Percentiles rank a stretch among this genome's conserved stretches.
Evolutionary conservation across 1,140 invertebrate species (phyloP).

Genomic region (Philaenus spumarius): DNA sequence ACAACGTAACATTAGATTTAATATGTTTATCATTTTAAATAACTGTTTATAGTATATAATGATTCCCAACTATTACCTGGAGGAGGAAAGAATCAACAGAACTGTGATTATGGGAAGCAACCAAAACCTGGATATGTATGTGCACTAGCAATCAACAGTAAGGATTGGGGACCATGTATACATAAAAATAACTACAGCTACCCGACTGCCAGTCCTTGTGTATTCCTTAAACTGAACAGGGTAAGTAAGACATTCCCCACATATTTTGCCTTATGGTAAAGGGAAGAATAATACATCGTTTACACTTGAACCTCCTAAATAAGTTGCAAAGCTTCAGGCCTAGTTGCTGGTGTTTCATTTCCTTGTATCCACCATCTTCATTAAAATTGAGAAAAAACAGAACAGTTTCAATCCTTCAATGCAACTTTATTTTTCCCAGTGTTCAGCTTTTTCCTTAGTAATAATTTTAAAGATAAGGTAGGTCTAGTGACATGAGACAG

Average conservation of each 20-base stretch:
- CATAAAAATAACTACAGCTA: constrained; percentile 60
- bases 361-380: not conserved
- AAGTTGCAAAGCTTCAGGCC: not conserved
- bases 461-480: no score
- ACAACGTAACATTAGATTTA: not conserved
- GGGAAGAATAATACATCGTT: no score
- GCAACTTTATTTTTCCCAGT: not conserved
- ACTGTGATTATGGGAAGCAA: constrained; percentile 55
- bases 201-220: constrained; percentile 61
- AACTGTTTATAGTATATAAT: constrained; percentile 51
- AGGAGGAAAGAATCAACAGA: constrained; percentile 52
- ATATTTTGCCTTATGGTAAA: no score
- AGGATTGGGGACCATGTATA: constrained; percentile 57
- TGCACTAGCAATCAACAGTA: constrained; percentile 49
- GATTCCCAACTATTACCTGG: constrained; percentile 45
- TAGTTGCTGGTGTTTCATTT: not conserved
- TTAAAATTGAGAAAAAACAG: not conserved
- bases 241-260: constrained; percentile 46
- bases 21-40: no score
- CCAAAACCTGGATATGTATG: constrained; percentile 59
- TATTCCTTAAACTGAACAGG: constrained; percentile 83
- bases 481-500: no score
- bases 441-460: no score
- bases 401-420: not conserved
- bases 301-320: no score